A percentile compares a stretch with the other conserved stretches of the same genome.
phyloP scores from a whole-genome alignment of 2,797 vertebrate genomes.

The Silurus aristotelis region DNA sequence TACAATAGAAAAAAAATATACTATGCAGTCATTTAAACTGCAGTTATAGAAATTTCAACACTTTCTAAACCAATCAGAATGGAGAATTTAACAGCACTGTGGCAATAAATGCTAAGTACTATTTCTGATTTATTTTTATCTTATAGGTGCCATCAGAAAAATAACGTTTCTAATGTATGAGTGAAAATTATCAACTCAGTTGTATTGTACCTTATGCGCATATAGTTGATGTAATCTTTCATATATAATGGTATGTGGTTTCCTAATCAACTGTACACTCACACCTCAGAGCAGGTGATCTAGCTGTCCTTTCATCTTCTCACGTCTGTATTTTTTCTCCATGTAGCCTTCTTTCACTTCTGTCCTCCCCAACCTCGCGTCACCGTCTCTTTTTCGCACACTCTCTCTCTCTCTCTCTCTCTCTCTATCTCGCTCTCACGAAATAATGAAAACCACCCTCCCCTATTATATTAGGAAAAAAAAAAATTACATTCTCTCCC shows the following conservation, averaged over 20 bases:
- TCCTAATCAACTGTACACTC: neutral
- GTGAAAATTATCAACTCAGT: neutral
- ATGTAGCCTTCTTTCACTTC: conserved; percentile 5
- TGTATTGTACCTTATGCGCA: neutral
- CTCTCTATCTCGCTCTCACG: conserved; percentile 20
- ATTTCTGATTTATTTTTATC: neutral
- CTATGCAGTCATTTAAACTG: neutral
- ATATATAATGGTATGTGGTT: neutral
- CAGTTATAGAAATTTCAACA: neutral
- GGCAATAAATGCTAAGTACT: neutral
- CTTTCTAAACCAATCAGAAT: neutral
- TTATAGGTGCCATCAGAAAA: neutral
- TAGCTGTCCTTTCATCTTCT: neutral
- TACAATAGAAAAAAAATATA: neutral
- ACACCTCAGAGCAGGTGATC: neutral
- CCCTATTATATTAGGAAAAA: conserved; percentile 9
- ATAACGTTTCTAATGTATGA: neutral
- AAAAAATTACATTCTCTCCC: conserved; percentile 58
- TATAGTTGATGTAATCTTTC: neutral
- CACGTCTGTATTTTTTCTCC: neutral
- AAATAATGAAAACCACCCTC: conserved; percentile 44
- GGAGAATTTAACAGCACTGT: neutral
- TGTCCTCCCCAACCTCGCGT: neutral
- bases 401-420: neutral
- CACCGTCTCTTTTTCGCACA: neutral